Evolutionary conservation across 2,113 vertebrate species (phyloP).

Genomic region (Salvator merianae): DNA sequence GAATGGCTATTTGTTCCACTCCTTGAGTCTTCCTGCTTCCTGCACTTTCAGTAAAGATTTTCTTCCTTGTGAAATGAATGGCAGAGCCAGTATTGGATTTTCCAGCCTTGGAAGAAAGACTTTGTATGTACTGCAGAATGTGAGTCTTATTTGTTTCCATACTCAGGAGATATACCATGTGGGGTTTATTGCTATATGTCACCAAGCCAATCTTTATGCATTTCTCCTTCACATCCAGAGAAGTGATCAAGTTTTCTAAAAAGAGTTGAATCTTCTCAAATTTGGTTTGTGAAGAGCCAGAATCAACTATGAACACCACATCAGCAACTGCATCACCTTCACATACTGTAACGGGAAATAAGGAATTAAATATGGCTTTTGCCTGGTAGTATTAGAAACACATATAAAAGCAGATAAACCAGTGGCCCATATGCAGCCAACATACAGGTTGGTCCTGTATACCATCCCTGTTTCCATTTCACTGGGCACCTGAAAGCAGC

Average conservation of each 20-base stretch:
- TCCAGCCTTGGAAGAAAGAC: conserved; percentile 40
- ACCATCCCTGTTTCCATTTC: too few relatives aligned
- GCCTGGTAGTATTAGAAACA: background rate
- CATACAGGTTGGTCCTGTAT: too few relatives aligned
- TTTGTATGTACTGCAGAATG: conserved; percentile 53
- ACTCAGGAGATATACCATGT: conserved; percentile 45
- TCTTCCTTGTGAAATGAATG: conserved; percentile 52
- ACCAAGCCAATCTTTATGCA: conserved; percentile 66
- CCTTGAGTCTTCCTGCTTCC: conserved; percentile 67
- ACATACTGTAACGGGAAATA: conserved; percentile 57
- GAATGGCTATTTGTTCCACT: conserved; percentile 68
- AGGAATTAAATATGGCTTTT: conserved; percentile 6
- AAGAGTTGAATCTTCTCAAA: conserved; percentile 61
- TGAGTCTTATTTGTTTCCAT: conserved; percentile 40
- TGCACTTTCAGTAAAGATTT: conserved; percentile 48
- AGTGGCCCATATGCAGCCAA: too few relatives aligned
- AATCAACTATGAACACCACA: conserved; percentile 71
- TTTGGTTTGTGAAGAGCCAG: conserved; percentile 49
- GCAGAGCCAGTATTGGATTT: conserved; percentile 55
- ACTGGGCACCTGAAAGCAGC: background rate
- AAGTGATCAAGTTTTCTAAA: conserved; percentile 53
- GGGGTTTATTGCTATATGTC: conserved; percentile 47
- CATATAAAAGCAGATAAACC: background rate
- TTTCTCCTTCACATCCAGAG: conserved; percentile 62
- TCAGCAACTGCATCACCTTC: conserved; percentile 62